phyloP scores from a whole-genome alignment of 2,113 vertebrate species.

The Limnothrissa miodon region DNA sequence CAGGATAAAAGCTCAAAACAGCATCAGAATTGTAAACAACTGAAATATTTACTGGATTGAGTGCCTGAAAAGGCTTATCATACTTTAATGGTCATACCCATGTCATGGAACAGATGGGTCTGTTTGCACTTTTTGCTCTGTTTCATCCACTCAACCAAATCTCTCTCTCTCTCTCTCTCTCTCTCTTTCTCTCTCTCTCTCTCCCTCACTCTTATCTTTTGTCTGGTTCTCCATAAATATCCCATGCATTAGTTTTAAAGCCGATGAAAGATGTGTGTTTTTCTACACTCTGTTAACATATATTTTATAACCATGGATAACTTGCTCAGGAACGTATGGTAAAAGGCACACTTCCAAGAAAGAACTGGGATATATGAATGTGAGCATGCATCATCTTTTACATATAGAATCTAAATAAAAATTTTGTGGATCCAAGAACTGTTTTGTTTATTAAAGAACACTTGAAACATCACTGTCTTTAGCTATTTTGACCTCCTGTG shows the following conservation, averaged over 20 bases:
- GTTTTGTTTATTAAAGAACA: too few relatives aligned
- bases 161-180: background rate
- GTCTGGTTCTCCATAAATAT: conserved; percentile 24
- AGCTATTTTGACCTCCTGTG: too few relatives aligned
- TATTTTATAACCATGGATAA: background rate
- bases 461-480: too few relatives aligned
- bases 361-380: background rate
- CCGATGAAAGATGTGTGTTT: background rate
- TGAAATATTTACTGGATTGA: conserved; percentile 38
- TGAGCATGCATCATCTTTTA: background rate
- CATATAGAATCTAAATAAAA: too few relatives aligned
- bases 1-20: conserved; percentile 9
- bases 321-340: background rate
- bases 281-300: background rate
- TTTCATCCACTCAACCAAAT: conserved; percentile 18
- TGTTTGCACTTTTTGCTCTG: conserved; percentile 39
- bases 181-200: background rate
- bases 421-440: too few relatives aligned
- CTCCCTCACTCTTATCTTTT: too few relatives aligned
- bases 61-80: conserved; percentile 17
- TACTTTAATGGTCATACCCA: background rate
- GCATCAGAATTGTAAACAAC: conserved; percentile 29
- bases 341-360: background rate
- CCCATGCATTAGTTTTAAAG: conserved; percentile 21
- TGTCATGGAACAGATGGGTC: conserved; percentile 42